Evolutionary conservation across 2,888 invertebrate species (phyloP), one percentile per base, ranked within the genome.

Genomic region (Drosophila greeni): DNA sequence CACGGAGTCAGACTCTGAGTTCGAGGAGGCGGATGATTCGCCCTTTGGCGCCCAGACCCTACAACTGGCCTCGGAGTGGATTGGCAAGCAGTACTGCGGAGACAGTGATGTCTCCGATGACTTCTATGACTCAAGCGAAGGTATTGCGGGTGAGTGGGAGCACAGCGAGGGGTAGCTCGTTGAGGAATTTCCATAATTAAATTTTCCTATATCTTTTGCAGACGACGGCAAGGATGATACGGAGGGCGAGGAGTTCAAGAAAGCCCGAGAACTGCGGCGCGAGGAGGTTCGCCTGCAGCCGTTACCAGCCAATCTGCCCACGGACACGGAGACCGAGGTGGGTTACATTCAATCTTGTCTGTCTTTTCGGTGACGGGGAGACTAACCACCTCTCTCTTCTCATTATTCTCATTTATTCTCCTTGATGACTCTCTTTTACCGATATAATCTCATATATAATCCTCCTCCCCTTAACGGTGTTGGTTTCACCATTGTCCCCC

Each of bases 301-400:
- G 53, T 91, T 92, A 47, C 90, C 90, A n/a, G 89, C 90, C 42
- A 90, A 91, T 75, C 90, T 91, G 66, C 92, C 92, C 75, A 92
- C 93, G 64, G 93, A 93, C 81, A 91, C 89, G 16, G 93, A 93
- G 89, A 93, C 93, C 76, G 94, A 94, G 93, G 94, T 93, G 91
- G 91, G 89, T 84, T 16, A 45, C 16, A 43, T 8, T 37, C 18
- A 29, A 23, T 14, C 31, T 11, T 36, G 16, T 31, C 1, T 26
- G 33, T 36, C 14, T 33, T 48, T n/a, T 59, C 66, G 80, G 73
- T 40, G 52, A 66, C 54, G 65, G 72, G 75, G 57, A 51, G 73
- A 80, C 71, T 79, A 82, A 74, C 77, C 60, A 74, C 77, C 60
- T n/a, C n/a, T n/a, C n/a, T n/a, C n/a, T 75, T 53, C 66, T 76